Conservation (phyloP, 2,888 invertebrate species). For the Hirtodrosophila alboralis region DNA sequence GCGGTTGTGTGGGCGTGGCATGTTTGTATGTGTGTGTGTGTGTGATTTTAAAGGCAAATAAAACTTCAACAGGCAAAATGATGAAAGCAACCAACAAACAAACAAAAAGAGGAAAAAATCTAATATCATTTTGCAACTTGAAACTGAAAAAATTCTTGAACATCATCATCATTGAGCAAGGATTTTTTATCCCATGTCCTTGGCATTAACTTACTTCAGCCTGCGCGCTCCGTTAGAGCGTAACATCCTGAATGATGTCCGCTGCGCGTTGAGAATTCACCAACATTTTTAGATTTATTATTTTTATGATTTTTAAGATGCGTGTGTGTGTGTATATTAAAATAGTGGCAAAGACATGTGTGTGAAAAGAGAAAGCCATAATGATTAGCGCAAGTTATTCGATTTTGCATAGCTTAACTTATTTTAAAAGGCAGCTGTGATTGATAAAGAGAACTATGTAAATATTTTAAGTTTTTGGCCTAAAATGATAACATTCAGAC, state of each 20-base stretch:
- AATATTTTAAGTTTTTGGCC: constrained; percentile 19
- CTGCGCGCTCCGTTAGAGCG: constrained; percentile 84
- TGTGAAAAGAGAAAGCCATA: constrained; percentile 56
- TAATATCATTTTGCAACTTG: background rate
- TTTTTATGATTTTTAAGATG: constrained; percentile 30
- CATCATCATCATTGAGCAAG: constrained; percentile 48
- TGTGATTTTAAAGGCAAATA: constrained; percentile 5
- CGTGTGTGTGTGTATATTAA: too few species aligned
- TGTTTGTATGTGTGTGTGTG: constrained; percentile 17
- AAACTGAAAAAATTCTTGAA: constrained; percentile 53
- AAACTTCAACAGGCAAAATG: constrained; percentile 20
- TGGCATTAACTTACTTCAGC: constrained; percentile 81
- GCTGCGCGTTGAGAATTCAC: constrained; percentile 59
- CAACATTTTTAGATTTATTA: constrained; percentile 13
- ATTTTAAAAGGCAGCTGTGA: constrained; percentile 23
- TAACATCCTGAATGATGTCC: constrained; percentile 84
- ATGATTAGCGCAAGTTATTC: constrained; percentile 53
- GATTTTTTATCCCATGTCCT: constrained; percentile 27
- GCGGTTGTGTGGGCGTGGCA: constrained; percentile 14
- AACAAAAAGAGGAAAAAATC: constrained; percentile 2
- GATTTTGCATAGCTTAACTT: constrained; percentile 45
- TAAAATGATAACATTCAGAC: constrained; percentile 32
- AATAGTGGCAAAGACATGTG: constrained; percentile 61
- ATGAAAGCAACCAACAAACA: constrained; percentile 3
- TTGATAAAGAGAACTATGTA: constrained; percentile 30